Percentiles rank a stretch among this genome's conserved stretches.
Conservation (phyloP, 1,140 invertebrate species). For the Drosophila auraria region DNA sequence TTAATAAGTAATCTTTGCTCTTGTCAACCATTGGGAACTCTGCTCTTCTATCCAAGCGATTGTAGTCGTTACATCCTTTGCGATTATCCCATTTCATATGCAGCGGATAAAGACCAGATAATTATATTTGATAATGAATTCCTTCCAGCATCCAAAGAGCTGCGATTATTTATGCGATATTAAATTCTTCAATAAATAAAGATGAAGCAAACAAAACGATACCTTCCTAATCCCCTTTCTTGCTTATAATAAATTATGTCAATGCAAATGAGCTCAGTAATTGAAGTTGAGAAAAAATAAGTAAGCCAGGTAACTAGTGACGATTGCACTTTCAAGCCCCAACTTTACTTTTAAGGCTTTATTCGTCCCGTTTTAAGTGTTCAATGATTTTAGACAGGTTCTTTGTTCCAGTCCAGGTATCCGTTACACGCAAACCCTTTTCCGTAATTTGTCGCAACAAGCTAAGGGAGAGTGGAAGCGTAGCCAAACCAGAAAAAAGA, state of each 20-base stretch:
- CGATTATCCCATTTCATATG: slow-evolving; percentile 26
- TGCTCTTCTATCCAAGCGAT: slow-evolving; percentile 62
- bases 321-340: neutral
- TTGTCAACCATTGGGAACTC: slow-evolving; percentile 33
- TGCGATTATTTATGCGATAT: no score
- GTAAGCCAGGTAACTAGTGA: no score
- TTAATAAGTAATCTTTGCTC: no score
- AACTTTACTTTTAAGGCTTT: slow-evolving; percentile 29
- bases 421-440: slow-evolving; percentile 75
- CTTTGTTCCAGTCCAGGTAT: slow-evolving; percentile 33
- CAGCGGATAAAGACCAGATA: no score
- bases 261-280: slow-evolving; percentile 50
- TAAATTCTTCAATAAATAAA: neutral
- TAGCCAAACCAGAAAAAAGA: slow-evolving; percentile 39
- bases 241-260: slow-evolving; percentile 48
- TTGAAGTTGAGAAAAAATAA: neutral
- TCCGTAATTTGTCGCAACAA: slow-evolving; percentile 28
- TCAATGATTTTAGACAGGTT: slow-evolving; percentile 9
- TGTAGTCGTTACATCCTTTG: slow-evolving; percentile 64
- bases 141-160: no score
- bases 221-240: neutral
- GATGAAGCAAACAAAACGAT: neutral
- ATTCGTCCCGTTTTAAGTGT: neutral
- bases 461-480: slow-evolving; percentile 23
- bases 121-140: no score